Conservation (phyloP, 2,797 vertebrate genomes). For the Pangasius mekongensis region DNA sequence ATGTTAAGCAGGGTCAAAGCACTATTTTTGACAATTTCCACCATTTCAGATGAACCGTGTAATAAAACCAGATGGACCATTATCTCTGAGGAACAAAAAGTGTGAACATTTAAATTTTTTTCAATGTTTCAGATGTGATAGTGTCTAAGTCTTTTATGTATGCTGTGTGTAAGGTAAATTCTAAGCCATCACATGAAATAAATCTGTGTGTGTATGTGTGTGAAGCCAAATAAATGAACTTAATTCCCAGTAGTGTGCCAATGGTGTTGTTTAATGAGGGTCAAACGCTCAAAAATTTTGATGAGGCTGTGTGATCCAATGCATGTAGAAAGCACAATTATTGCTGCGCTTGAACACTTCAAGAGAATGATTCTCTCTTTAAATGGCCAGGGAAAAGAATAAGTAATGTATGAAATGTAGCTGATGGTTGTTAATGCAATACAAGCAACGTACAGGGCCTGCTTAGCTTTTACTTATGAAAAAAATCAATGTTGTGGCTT, state of each 20-base stretch:
- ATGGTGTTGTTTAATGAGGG: neutral
- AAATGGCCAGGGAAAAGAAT: conserved; percentile 2
- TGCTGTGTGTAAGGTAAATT: neutral
- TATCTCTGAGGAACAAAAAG: neutral
- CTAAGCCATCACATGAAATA: neutral
- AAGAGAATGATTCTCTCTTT: neutral
- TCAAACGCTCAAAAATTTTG: neutral
- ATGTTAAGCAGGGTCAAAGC: neutral
- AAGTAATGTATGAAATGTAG: conserved; percentile 10
- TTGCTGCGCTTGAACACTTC: neutral
- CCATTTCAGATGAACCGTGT: neutral
- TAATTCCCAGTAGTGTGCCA: neutral
- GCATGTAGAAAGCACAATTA: conserved; percentile 26
- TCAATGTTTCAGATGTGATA: neutral
- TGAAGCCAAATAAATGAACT: neutral
- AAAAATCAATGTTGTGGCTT: neutral
- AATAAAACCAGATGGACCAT: neutral
- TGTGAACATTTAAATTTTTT: too few relatives aligned
- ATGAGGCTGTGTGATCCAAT: neutral
- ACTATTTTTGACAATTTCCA: neutral
- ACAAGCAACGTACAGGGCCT: conserved; percentile 1
- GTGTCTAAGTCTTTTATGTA: neutral
- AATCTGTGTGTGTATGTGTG: neutral
- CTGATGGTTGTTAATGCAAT: conserved; percentile 26
- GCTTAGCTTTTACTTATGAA: conserved; percentile 14